phyloP scores from a whole-genome alignment of 2,888 invertebrate species.

The Mayetiola destructor region DNA sequence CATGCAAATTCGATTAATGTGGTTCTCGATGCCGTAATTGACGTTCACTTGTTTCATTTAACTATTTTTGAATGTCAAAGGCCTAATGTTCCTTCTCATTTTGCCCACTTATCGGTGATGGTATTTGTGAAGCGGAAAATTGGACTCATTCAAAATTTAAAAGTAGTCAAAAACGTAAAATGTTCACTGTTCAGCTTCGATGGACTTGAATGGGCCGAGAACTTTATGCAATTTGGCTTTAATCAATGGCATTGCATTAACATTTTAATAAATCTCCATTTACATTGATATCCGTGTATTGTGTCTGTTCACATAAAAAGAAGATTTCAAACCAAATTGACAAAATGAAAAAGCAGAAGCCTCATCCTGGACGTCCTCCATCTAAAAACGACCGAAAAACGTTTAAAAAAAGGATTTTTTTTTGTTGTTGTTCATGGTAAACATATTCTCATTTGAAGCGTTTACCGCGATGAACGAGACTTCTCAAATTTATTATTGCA shows the following conservation, averaged over 20 bases:
- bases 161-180: neutral
- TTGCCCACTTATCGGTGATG: neutral
- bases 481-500: slow-evolving; percentile 9
- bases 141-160: neutral
- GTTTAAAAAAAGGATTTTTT: too few species aligned
- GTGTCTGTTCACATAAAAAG: neutral
- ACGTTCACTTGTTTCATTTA: neutral
- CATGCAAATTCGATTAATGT: slow-evolving; percentile 11
- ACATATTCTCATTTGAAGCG: too few species aligned
- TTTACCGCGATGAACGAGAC: too few species aligned
- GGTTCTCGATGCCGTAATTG: slow-evolving; percentile 4
- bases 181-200: neutral
- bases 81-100: too few species aligned
- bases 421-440: too few species aligned
- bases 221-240: neutral
- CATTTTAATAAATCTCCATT: slow-evolving; percentile 12
- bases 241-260: slow-evolving; percentile 3
- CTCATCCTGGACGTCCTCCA: too few species aligned
- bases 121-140: neutral
- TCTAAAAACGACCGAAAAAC: too few species aligned
- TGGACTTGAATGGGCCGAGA: neutral
- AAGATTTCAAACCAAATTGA: neutral
- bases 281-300: neutral
- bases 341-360: neutral
- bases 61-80: too few species aligned